Base-by-base conservation (phyloP, 2,113 vertebrate species). In the Murina feae region DNA sequence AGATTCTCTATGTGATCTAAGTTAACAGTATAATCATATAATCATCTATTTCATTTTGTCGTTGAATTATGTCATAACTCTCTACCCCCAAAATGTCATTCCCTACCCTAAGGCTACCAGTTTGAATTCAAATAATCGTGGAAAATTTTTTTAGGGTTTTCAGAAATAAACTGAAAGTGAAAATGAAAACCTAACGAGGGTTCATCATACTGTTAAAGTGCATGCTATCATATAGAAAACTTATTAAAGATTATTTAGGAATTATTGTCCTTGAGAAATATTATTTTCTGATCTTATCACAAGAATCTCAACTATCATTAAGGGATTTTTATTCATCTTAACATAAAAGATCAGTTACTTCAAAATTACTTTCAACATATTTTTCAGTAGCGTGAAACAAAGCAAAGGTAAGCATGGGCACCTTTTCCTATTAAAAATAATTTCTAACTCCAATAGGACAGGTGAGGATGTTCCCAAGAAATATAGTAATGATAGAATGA, bases 91-190 rank as follows among this genome's bases (percentile, higher is more conserved):
- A 76, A 55, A 53, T 78, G 18, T 86, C 28, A 83, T 14, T 89
- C 68, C 37, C 55, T 92, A 90, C 12, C 5, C 23, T 9, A 93
- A 93, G 4, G n/a, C 30, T 63, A 7, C 3, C 58, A 84, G 55
- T 85, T 66, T 84, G 21, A 92, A 90, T 85, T 96, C 83, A 49
- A 90, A 18, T 86, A 68, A 63, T 49, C 13, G 23, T 80, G 21
- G 65, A 78, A 90, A 10, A 4, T 4, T 49, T 87, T 65, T 81
- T 86, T 37, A 91, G 55, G 20, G 20, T 58, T 90, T 94, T 78
- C 89, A 94, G 63, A 93, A 95, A 80, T 69, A 90, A 94, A 83
- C 39, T 63, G 42, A 75, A 91, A 30, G n/a, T 81, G 75, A 94
- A 85, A 94, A 30, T 93, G 47, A 83, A 96, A 90, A 58, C 6